Evolutionary conservation across 2,113 vertebrate genomes (phyloP), one percentile per base, ranked within the genome.

Genomic region (Corvus moneduloides): DNA sequence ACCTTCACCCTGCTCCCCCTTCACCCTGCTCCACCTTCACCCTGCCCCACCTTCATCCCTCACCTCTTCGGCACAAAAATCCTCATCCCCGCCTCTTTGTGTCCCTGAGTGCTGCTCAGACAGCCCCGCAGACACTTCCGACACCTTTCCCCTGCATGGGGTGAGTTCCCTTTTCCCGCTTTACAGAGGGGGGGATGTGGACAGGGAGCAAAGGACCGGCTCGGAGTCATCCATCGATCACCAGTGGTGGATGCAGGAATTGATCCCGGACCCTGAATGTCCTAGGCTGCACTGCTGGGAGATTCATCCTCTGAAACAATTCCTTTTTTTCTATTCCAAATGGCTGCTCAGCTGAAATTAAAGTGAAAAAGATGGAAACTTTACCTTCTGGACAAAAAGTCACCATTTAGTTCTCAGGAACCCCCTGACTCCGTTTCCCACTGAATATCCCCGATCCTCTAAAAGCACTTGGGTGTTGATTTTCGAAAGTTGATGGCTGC

Each of bases 211-310:
- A 48, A 67, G 62, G 35, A 39, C 24, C 17, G 18, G 7, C 62
- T 72, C 62, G 8, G 13, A 75, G 58, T 24, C 30, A 19, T 7
- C 19, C 27, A 21, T 1, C 0, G 7, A 41, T 2, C 11, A 23
- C 18, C 33, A 23, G 7, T 2, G 49, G 27, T 12, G 41, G 84
- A 28, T 49, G 52, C n/a, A 75, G 74, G 69, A 59, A 76, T 5
- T 41, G 39, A 41, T 41, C 43, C 0, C 0, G 9, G 30, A 11
- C 15, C 22, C 37, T 1, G 2, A n/a, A 21, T 12, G 30, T 52
- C 61, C 13, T 2, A 16, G 51, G 37, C 37, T 56, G 55, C 77
- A 37, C 10, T 87, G 44, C 73, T 56, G 28, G 43, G 61, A 68
- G 44, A 43, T 51, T 37, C 27, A 15, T 71, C 54, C 68, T 4